Base-by-base conservation (phyloP, 2,113 vertebrate genomes). In the Pleuronectes platessa region DNA sequence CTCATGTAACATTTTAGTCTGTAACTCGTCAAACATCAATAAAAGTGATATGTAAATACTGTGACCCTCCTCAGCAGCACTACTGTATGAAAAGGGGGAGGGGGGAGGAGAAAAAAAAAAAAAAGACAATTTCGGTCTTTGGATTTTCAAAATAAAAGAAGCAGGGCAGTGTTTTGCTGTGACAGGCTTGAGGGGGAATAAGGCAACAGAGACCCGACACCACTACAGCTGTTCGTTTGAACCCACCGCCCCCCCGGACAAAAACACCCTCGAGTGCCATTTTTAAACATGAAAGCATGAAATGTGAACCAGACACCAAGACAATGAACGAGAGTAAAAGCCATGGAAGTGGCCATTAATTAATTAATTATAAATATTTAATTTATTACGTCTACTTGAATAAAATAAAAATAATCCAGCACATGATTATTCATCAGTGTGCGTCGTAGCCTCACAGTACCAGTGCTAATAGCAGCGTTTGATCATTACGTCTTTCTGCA, bases 391-490 rank as follows among this genome's bases (percentile, higher is more conserved):
- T 31, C 10, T 54, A 5, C 65, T 20, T 40, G 8, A 23, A 65
- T 74, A 66, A 40, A 81, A 6, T 12, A 9, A 69, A 83, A 31
- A 63, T 17, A 65, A 76, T 17, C 26, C 58, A 81, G 61, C 42
- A 73, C 21, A 65, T 59, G 67, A 68, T 24, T 42, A 24, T 4
- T 63, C 18, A 24, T 68, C 4, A 7, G 47, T 61, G 40, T 64
- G 45, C n/a, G 42, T 58, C 3, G 42, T 51, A 5, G 37, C 70
- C 13, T 74, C 51, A 81, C 71, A 83, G 81, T 76, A 60, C 71
- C 8, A 13, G 68, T 23, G 15, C 53, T 27, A 78, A 67, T 74
- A 91, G 88, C 86, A 90, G 86, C 76, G 76, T 83, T 85, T 83
- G 45, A 86, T 72, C 65, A 63, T 71, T 9, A 59, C 55, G 55